A percentile compares a stretch with the other conserved stretches of the same genome.
These are phyloP conservation scores for Muschampia plurimacula DNA, from an alignment of 2,888 invertebrate species.

Conservation along the genomic window DNA sequence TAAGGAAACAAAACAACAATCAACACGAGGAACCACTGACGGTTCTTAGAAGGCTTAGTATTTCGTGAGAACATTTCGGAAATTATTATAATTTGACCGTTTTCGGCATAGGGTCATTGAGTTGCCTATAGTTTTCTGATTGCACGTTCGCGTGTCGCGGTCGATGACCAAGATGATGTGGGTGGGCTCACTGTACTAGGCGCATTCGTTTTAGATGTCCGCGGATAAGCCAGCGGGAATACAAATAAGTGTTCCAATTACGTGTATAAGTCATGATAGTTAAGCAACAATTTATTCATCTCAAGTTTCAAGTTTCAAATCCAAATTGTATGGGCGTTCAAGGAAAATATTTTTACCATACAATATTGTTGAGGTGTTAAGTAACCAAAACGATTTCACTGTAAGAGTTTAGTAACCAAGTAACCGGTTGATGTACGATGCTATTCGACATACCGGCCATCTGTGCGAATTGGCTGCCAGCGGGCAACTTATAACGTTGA, in stretches of 20 bases:
- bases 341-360: background rate
- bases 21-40: conserved; percentile 18
- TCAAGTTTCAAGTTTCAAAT: background rate
- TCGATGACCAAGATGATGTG: conserved; percentile 33
- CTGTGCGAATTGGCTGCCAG: conserved; percentile 38
- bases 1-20: too few relatives aligned
- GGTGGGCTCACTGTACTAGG: conserved; percentile 22
- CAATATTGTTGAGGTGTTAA: conserved; percentile 20
- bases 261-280: conserved; percentile 4
- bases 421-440: conserved; percentile 37
- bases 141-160: conserved; percentile 39
- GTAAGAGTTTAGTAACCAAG: conserved; percentile 31
- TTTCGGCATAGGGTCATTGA: conserved; percentile 38
- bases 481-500: conserved; percentile 31
- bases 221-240: conserved; percentile 23
- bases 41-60: conserved; percentile 26
- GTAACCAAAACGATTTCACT: conserved; percentile 34
- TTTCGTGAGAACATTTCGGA: conserved; percentile 39
- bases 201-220: conserved; percentile 29
- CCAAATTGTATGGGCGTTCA: background rate
- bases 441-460: conserved; percentile 32
- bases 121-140: conserved; percentile 40
- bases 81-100: conserved; percentile 41
- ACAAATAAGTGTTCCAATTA: conserved; percentile 18
- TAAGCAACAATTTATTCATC: background rate